A percentile compares a stretch with the other conserved stretches of the same genome.
phyloP scores from a whole-genome alignment of 2,797 vertebrate species.

The Hippopotamyrus pictus region DNA sequence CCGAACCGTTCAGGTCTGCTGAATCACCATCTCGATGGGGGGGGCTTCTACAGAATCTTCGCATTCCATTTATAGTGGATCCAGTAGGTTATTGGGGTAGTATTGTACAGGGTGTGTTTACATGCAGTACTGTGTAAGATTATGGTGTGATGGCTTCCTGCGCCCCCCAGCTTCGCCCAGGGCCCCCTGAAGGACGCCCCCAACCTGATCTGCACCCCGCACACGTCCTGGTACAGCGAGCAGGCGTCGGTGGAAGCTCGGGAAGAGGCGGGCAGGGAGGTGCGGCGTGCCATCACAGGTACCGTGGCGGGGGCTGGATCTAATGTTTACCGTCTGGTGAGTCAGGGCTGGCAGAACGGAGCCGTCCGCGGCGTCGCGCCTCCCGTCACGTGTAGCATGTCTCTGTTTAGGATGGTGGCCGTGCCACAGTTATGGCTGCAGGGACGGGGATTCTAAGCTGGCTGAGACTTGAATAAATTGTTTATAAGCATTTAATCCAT shows the following conservation, averaged over 20 bases:
- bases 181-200: slow-evolving; percentile 71
- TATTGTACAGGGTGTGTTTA: background rate
- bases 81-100: background rate
- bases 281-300: slow-evolving; percentile 75
- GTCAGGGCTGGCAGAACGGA: background rate
- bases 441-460: background rate
- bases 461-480: background rate
- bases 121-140: background rate
- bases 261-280: slow-evolving; percentile 72
- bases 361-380: background rate
- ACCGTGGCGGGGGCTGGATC: slow-evolving; percentile 15
- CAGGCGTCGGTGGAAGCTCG: slow-evolving; percentile 71
- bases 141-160: background rate
- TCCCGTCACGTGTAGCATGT: background rate
- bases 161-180: slow-evolving; percentile 60
- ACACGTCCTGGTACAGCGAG: slow-evolving; percentile 75
- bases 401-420: background rate
- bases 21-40: background rate
- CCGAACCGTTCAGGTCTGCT: slow-evolving; percentile 63
- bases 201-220: slow-evolving; percentile 73
- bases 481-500: background rate
- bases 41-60: background rate
- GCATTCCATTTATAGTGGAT: background rate
- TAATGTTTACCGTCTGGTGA: background rate
- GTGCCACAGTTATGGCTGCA: background rate